Base-by-base conservation (phyloP, 1,140 invertebrate species). In the Elymnias hypermnestra region DNA sequence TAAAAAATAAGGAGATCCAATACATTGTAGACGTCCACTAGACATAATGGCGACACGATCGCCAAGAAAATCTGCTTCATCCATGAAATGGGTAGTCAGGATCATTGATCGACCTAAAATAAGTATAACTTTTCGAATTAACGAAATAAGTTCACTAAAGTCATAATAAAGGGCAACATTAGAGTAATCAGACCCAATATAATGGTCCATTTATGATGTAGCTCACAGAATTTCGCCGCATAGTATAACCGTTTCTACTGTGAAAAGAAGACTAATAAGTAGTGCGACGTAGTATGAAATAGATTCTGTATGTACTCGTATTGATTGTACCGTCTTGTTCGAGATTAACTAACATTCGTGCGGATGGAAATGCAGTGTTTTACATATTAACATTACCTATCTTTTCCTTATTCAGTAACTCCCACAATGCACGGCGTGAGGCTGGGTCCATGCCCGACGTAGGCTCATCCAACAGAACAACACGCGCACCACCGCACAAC, bases 51-150 rank as follows among this genome's bases (percentile, higher is more conserved):
- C 95, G 36, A 98, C 95, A 59, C 95, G 89, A 79, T 98, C 96
- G 0, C 96, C 97, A 0, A 99, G 89, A 26, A 94, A 90, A 85
- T 99, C 97, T 3, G 97, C 97, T 86, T 99, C 98, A 81, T 99
- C 97, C 96, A 99, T 98, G 76, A 96, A 98, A 83, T 99, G 97
- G 0, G 97, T 99, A 1, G 96, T 97, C 2, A 99, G 89, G 5
- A 99, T 85, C 60, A 99, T 94, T 0, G 97, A 97, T 36, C 94
- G 89, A 31, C 72, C 78, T 84, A 22, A 39, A n/a, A n/a, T n/a
- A n/a, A n/a, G n/a, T n/a, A n/a, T n/a, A n/a, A n/a, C n/a, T n/a
- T n/a, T n/a, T n/a, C n/a, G n/a, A n/a, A n/a, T n/a, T n/a, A n/a
- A n/a, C n/a, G n/a, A n/a, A n/a, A n/a, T n/a, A n/a, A n/a, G n/a